Evolutionary conservation across 2,888 invertebrate species (phyloP).

Genomic region (Andrena camellia): DNA sequence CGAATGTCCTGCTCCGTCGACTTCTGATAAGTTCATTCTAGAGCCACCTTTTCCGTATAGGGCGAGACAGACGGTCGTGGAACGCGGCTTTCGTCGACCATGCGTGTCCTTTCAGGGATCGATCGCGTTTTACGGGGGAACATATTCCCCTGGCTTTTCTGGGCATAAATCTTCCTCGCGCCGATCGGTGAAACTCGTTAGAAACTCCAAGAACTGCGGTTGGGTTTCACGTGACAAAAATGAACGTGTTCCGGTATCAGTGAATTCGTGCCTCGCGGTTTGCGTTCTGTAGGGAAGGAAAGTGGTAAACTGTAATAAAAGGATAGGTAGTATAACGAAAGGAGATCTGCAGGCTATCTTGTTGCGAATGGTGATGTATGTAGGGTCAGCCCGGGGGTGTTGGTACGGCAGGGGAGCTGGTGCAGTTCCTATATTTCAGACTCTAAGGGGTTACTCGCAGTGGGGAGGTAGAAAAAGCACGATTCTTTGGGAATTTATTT

Average conservation of each 20-base stretch:
- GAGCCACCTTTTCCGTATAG: conserved; percentile 39
- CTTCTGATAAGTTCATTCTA: conserved; percentile 66
- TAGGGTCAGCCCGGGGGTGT: too few relatives aligned
- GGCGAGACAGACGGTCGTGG: conserved; percentile 21
- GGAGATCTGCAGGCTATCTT: too few relatives aligned
- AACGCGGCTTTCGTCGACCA: conserved; percentile 31
- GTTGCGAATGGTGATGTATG: too few relatives aligned
- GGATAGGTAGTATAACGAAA: too few relatives aligned
- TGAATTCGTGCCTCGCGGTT: neutral
- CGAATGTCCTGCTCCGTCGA: conserved; percentile 53
- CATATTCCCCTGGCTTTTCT: conserved; percentile 13
- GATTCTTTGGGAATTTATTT: too few relatives aligned
- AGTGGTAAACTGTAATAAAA: too few relatives aligned
- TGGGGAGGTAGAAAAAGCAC: too few relatives aligned
- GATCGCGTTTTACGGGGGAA: conserved; percentile 36
- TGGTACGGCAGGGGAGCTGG: too few relatives aligned
- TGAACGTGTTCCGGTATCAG: neutral
- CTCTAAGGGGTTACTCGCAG: too few relatives aligned
- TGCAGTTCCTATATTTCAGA: too few relatives aligned
- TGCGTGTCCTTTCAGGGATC: conserved; percentile 31
- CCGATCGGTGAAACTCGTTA: conserved; percentile 57
- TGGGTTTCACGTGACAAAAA: conserved; percentile 27
- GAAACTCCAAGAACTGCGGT: conserved; percentile 42
- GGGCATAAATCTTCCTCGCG: conserved; percentile 53
- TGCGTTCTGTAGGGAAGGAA: neutral